A percentile compares a stretch with the other conserved stretches of the same genome.
phyloP scores from a whole-genome alignment of 2,113 vertebrate genomes.

The Lophochroa leadbeateri region DNA sequence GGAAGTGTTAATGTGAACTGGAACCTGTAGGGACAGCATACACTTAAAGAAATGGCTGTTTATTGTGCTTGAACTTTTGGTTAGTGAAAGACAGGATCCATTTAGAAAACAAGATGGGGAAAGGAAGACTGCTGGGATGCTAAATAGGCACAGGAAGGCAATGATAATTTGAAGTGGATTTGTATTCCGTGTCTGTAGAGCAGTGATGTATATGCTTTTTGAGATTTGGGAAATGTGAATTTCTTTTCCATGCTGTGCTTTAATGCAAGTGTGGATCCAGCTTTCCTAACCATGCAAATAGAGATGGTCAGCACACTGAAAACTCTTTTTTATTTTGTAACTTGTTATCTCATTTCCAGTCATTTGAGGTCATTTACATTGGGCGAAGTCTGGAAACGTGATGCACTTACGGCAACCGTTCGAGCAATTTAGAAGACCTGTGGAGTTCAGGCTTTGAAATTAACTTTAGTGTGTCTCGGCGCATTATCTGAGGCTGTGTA shows the following conservation, averaged over 20 bases:
- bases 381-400: not conserved
- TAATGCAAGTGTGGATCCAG: not conserved
- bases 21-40: not conserved
- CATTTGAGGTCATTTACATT: not conserved
- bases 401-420: not conserved
- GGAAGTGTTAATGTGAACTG: not conserved
- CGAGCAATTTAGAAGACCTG: not conserved
- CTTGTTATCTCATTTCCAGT: not conserved
- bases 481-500: not conserved
- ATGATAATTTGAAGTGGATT: not conserved
- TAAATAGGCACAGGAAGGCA: not conserved
- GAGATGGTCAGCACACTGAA: not conserved
- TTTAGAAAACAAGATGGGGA: not conserved
- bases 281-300: not conserved
- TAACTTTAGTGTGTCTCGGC: not conserved
- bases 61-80: not conserved
- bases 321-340: not conserved
- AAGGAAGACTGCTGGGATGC: not conserved
- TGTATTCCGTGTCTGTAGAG: not conserved
- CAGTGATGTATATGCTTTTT: not conserved
- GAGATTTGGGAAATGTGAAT: not conserved
- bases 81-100: not conserved
- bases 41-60: not conserved
- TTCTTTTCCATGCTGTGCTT: not conserved
- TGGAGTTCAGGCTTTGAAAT: not conserved